Evolutionary conservation across 2,888 invertebrate genomes (phyloP), one percentile per base, ranked within the genome.

Genomic region (Sesia bembeciformis): DNA sequence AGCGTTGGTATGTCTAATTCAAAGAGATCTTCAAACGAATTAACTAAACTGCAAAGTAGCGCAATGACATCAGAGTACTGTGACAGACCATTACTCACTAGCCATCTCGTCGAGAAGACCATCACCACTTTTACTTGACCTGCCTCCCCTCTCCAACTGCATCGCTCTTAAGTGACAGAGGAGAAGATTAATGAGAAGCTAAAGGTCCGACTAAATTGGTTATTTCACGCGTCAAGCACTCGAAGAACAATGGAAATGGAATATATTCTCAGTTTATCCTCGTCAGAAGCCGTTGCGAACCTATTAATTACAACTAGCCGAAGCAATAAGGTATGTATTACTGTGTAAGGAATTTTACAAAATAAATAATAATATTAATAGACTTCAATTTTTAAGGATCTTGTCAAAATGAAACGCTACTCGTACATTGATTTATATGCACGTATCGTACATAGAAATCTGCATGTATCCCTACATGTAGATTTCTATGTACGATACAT

Each of bases 31-130:
- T 23, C 23, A 23, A 23, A 23, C 23, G 23, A 23, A 23, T 23
- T 23, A 23, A 23, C 23, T 46, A 46, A 46, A 46, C 46, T 46
- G 46, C 46, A 8, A 46, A 46, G 23, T 46, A 46, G n/a, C 8
- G 46, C 46, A 46, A 56, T 55, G 58, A 56, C 54, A 51, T 56
- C 60, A 53, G 49, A n/a, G 52, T 52, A 54, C 51, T 55, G 46
- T 46, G 46, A 46, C 46, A 46, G 58, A 54, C 59, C 65, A 74
- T 72, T 74, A 69, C 55, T 74, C 67, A 72, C 61, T 67, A 23
- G n/a, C 61, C 59, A 62, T 63, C 43, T 62, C 6, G 38, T 40
- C n/a, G 57, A 56, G 55, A 52, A 57, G 61, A 57, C 62, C 39
- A 58, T 57, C 52, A 57, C 61, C 62, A 60, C 56, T 39, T 39